These are phyloP conservation scores for Dynastes hyllus DNA, from an alignment of 2,888 invertebrate species.

Conservation along the genomic window DNA sequence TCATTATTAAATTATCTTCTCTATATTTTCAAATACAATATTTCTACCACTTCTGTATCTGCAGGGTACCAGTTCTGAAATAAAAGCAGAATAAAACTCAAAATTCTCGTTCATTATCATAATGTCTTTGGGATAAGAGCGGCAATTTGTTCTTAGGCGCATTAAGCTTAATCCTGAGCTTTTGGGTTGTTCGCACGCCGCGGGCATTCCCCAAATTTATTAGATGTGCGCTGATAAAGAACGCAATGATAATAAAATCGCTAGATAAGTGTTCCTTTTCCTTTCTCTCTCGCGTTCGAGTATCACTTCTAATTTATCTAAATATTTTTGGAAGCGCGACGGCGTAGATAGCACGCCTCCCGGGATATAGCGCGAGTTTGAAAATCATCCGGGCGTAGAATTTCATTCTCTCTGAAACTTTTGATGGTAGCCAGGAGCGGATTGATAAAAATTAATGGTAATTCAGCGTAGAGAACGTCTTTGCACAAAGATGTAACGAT, in stretches of 20 bases:
- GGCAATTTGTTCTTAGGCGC: slow-evolving; percentile 39
- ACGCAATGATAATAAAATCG: slow-evolving; percentile 46
- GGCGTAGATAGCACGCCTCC: background rate
- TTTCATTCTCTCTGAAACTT: slow-evolving; percentile 16
- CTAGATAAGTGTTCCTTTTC: slow-evolving; percentile 29
- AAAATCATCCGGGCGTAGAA: background rate
- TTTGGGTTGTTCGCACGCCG: slow-evolving; percentile 43
- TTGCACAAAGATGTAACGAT: background rate
- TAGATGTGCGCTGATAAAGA: slow-evolving; percentile 45
- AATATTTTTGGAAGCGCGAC: slow-evolving; percentile 23
- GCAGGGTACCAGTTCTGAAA: background rate
- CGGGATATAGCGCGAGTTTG: background rate
- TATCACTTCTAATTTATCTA: slow-evolving; percentile 43
- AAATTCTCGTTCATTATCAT: slow-evolving; percentile 44
- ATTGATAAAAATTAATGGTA: background rate
- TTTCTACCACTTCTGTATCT: background rate
- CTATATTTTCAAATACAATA: background rate
- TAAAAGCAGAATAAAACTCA: slow-evolving; percentile 38
- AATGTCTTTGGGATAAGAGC: slow-evolving; percentile 39
- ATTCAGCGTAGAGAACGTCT: too few species aligned
- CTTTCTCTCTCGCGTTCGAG: background rate
- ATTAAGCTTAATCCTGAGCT: slow-evolving; percentile 39
- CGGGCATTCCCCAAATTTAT: slow-evolving; percentile 39
- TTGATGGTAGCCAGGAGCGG: background rate
- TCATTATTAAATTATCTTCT: background rate